phyloP scores from a whole-genome alignment of 2,888 invertebrate genomes.

The Caenorhabditis imperialis region DNA sequence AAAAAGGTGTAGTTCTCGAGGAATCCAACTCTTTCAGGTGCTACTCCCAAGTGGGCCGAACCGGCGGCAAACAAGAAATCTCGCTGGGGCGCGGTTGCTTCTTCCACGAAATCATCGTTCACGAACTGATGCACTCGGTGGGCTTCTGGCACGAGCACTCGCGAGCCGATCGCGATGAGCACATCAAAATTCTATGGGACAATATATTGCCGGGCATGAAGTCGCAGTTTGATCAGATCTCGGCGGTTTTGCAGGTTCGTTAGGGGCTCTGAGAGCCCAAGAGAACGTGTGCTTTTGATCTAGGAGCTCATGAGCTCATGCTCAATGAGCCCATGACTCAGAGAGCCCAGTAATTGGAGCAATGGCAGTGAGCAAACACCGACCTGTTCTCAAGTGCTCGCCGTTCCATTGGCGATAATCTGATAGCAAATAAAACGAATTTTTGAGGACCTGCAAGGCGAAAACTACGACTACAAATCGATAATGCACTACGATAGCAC shows the following conservation, averaged over 20 bases:
- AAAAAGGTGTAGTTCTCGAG: too few relatives aligned
- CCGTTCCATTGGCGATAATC: too few relatives aligned
- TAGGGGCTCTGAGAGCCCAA: too few relatives aligned
- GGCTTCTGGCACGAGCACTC: slow-evolving; percentile 78
- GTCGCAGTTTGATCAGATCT: slow-evolving; percentile 76
- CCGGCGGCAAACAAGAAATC: slow-evolving; percentile 76
- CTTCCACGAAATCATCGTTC: slow-evolving; percentile 78
- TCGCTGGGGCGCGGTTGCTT: slow-evolving; percentile 75
- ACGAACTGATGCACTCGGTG: slow-evolving; percentile 75
- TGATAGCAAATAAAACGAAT: too few relatives aligned
- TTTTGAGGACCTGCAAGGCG: slow-evolving; percentile 74
- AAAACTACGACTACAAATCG: slow-evolving; percentile 77
- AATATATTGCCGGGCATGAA: slow-evolving; percentile 79
- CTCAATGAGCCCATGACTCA: too few relatives aligned
- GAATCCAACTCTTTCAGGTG: slow-evolving; percentile 65
- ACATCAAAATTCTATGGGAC: slow-evolving; percentile 78
- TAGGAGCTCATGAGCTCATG: too few relatives aligned
- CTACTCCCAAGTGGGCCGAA: slow-evolving; percentile 77
- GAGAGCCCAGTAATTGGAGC: too few relatives aligned
- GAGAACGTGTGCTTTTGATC: too few relatives aligned
- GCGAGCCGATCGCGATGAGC: slow-evolving; percentile 79
- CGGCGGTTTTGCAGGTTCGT: slow-evolving; percentile 61
- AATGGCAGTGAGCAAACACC: neutral
- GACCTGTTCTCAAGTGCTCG: too few relatives aligned
- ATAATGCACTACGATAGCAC: slow-evolving; percentile 77